Evolutionary conservation across 1,140 invertebrate genomes (phyloP).

Genomic region (Sesamia nonagrioides): DNA sequence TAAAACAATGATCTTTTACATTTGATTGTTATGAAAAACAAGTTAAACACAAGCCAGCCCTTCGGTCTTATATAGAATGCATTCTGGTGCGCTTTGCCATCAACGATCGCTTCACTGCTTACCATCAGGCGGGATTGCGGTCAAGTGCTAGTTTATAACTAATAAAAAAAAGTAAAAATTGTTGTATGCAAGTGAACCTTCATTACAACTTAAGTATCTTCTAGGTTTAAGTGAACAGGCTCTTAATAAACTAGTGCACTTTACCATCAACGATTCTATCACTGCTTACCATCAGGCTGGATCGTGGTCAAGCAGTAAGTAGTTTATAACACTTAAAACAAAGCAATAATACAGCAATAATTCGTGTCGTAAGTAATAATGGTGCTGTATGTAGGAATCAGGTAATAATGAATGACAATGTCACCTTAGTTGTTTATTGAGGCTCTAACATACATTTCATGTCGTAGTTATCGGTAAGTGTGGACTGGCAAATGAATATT

Average conservation of each 20-base stretch:
- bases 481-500: conserved; percentile 16
- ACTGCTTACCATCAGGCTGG: too few relatives aligned
- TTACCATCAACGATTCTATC: too few relatives aligned
- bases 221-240: background rate
- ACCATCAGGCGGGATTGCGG: too few relatives aligned
- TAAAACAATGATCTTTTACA: background rate
- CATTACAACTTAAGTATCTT: background rate
- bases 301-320: too few relatives aligned
- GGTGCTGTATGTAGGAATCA: conserved; percentile 36
- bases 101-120: too few relatives aligned
- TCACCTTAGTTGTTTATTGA: conserved; percentile 61
- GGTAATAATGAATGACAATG: conserved; percentile 57
- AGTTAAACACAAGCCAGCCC: too few relatives aligned
- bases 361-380: conserved; percentile 36
- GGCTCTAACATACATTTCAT: conserved; percentile 44
- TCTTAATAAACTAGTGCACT: too few relatives aligned
- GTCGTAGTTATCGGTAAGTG: conserved; percentile 16
- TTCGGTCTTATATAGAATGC: too few relatives aligned
- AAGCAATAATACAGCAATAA: conserved; percentile 5
- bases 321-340: too few relatives aligned
- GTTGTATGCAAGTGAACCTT: background rate
- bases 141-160: too few relatives aligned
- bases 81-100: too few relatives aligned
- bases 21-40: background rate
- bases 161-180: background rate